phyloP scores from a whole-genome alignment of 2,797 vertebrate species.

The Karalla daura region DNA sequence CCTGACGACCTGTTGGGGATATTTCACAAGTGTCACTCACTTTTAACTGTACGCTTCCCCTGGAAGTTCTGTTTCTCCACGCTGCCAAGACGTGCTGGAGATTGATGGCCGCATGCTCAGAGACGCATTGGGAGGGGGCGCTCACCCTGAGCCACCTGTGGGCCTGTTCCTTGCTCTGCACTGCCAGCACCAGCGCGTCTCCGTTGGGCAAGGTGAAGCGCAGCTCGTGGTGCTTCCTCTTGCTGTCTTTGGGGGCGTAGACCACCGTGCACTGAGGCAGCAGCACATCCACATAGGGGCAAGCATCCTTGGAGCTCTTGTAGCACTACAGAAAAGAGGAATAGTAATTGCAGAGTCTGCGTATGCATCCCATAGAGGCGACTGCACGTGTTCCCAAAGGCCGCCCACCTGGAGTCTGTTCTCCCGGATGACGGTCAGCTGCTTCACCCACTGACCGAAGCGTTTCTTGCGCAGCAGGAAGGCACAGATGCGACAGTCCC shows the following conservation, averaged over 20 bases:
- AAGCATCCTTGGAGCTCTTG: conserved; percentile 95
- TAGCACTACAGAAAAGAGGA: conserved; percentile 86
- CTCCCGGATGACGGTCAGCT: conserved; percentile 93
- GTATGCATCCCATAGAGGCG: neutral
- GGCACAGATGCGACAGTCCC: conserved; percentile 94
- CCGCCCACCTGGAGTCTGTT: conserved; percentile 91
- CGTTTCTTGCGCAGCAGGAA: conserved; percentile 98
- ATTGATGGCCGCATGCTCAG: neutral
- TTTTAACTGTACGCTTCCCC: neutral
- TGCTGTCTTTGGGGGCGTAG: conserved; percentile 93
- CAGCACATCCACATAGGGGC: conserved; percentile 90
- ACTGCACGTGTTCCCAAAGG: neutral
- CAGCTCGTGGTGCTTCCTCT: conserved; percentile 96
- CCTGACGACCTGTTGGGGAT: conserved; percentile 87
- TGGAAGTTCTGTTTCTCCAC: neutral
- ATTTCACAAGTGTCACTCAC: conserved; percentile 18
- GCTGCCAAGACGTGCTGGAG: neutral
- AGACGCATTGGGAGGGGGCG: neutral
- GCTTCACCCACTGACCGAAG: conserved; percentile 98
- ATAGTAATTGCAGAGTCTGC: neutral
- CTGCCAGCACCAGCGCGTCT: conserved; percentile 91
- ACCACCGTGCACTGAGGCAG: conserved; percentile 88
- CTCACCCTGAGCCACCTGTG: conserved; percentile 95
- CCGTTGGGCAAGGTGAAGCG: conserved; percentile 91
- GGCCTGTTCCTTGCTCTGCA: conserved; percentile 97